Percentiles rank a stretch among this genome's conserved stretches.
These are phyloP conservation scores for Lepilemur ruficaudatus DNA, from an alignment of 2,797 vertebrate species.

Conservation along the genomic window DNA sequence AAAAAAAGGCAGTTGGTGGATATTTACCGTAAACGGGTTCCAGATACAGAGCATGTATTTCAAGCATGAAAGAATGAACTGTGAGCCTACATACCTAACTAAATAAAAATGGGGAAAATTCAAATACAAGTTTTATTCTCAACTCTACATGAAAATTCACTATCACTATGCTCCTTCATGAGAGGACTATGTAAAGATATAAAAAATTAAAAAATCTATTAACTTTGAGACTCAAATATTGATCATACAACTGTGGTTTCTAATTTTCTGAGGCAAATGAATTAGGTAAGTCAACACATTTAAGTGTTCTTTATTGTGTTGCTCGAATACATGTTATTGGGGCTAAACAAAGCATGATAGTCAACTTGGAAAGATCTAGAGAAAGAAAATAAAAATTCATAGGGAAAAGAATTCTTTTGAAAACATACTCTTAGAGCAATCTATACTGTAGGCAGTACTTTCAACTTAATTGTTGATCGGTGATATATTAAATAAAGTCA, in stretches of 20 bases:
- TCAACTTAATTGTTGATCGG: not conserved
- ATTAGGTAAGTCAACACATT: conserved; percentile 4
- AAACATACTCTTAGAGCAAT: conserved; percentile 9
- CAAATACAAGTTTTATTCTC: not conserved
- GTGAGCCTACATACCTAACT: not conserved
- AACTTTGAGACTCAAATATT: not conserved
- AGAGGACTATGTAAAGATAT: not conserved
- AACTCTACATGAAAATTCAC: not conserved
- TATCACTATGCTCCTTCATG: not conserved
- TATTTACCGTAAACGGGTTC: conserved; percentile 34
- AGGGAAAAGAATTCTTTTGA: not conserved
- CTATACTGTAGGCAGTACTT: not conserved
- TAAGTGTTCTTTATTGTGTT: not conserved
- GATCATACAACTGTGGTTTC: not conserved
- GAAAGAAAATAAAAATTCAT: conserved; percentile 10
- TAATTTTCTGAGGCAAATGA: not conserved
- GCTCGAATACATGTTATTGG: not conserved
- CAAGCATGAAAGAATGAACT: not conserved
- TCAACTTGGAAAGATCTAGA: conserved; percentile 33
- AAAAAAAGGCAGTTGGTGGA: not conserved
- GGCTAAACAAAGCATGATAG: not conserved
- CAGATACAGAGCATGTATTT: conserved; percentile 1
- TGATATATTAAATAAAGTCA: not conserved
- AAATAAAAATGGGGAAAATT: not conserved
- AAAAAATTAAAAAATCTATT: not conserved